These are phyloP conservation scores for Stomorhina lunata DNA, from an alignment of 2,888 invertebrate species.

Conservation along the genomic window DNA sequence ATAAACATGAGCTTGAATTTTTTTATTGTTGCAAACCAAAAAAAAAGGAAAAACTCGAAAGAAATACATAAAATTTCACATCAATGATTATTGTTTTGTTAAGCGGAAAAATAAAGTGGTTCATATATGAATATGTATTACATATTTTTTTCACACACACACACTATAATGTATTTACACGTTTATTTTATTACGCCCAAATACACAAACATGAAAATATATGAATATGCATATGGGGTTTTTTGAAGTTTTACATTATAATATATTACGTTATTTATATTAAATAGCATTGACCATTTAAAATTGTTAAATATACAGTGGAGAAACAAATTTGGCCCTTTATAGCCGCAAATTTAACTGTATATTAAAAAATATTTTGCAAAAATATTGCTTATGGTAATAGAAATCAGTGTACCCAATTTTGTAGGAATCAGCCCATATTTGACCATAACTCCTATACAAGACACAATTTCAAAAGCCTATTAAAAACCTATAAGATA, in stretches of 20 bases:
- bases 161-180: background rate
- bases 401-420: too few species aligned
- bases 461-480: too few species aligned
- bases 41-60: slow-evolving; percentile 43
- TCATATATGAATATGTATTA: slow-evolving; percentile 39
- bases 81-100: slow-evolving; percentile 68
- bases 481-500: too few species aligned
- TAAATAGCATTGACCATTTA: slow-evolving; percentile 1
- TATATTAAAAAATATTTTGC: too few species aligned
- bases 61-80: slow-evolving; percentile 68
- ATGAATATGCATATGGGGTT: slow-evolving; percentile 6
- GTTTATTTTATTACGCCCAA: background rate
- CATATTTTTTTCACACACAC: background rate
- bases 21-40: background rate
- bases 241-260: background rate
- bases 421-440: too few species aligned
- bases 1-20: slow-evolving; percentile 34
- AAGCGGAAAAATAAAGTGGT: slow-evolving; percentile 66
- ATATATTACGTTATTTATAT: slow-evolving; percentile 13
- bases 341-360: too few species aligned
- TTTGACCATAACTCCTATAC: too few species aligned
- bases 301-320: background rate
- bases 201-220: slow-evolving; percentile 16
- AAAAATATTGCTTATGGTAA: too few species aligned
- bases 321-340: background rate